Evolutionary conservation across 2,888 invertebrate genomes (phyloP).

Genomic region (Agrochola lota): DNA sequence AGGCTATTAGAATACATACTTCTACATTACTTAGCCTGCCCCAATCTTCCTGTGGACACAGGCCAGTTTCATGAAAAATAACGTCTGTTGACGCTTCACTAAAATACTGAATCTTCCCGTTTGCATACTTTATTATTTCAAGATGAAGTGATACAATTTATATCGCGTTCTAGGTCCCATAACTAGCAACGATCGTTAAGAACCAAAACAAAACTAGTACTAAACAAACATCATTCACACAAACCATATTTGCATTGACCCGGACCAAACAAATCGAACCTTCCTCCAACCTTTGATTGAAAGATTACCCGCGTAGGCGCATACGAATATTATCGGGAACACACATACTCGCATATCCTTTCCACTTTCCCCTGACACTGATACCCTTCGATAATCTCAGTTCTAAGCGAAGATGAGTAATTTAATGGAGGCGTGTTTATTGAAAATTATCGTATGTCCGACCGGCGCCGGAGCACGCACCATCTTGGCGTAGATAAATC

Average conservation of each 20-base stretch:
- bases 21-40: not conserved
- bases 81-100: not conserved
- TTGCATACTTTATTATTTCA: not conserved
- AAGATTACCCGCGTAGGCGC: conserved; percentile 59
- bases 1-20: too few species aligned
- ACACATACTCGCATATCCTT: conserved; percentile 56
- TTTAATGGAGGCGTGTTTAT: conserved; percentile 75
- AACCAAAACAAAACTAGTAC: too few species aligned
- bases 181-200: not conserved
- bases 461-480: conserved; percentile 68
- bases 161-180: not conserved
- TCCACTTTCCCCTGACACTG: conserved; percentile 72
- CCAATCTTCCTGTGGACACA: not conserved
- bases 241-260: conserved; percentile 37
- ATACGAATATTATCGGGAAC: conserved; percentile 38
- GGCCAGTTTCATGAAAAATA: not conserved
- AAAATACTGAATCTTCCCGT: not conserved
- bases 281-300: conserved; percentile 54
- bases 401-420: conserved; percentile 74
- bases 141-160: not conserved
- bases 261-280: conserved; percentile 44
- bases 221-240: conserved; percentile 3
- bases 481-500: conserved; percentile 72
- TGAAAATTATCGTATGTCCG: conserved; percentile 75
- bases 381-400: conserved; percentile 73